Conservation (phyloP, 2,113 vertebrate species). For the Artemisiospiza belli region DNA sequence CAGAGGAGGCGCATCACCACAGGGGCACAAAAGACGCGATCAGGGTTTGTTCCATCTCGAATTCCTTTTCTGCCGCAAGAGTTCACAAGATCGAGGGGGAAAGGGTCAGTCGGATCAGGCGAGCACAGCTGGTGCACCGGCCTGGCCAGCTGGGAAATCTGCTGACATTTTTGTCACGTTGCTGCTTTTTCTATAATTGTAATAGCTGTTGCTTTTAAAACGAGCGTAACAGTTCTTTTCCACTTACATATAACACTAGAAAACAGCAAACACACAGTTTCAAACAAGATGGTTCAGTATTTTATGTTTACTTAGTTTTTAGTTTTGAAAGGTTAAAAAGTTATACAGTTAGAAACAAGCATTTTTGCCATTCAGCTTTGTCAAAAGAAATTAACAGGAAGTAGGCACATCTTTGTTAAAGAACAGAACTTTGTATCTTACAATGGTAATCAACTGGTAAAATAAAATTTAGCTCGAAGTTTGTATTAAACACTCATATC, state of each 20-base stretch:
- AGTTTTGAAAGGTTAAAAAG: constrained; percentile 54
- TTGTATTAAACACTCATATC: constrained; percentile 42
- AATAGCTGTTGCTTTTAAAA: background rate
- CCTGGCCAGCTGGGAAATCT: no score
- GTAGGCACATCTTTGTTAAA: constrained; percentile 66
- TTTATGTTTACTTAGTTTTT: constrained; percentile 46
- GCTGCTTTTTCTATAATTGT: background rate
- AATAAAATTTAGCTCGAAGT: constrained; percentile 49
- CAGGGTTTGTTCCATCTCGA: fast-evolving
- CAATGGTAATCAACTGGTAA: constrained; percentile 50
- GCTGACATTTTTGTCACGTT: fast-evolving
- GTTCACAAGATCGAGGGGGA: fast-evolving
- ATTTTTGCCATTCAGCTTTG: constrained; percentile 49
- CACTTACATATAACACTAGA: background rate
- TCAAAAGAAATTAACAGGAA: constrained; percentile 50
- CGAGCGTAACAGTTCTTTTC: background rate
- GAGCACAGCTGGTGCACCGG: fast-evolving
- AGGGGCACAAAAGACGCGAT: fast-evolving
- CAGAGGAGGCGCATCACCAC: fast-evolving
- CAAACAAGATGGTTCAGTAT: background rate
- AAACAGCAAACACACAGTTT: background rate
- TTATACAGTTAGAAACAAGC: constrained; percentile 50
- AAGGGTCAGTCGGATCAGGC: fast-evolving
- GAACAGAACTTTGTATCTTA: constrained; percentile 48
- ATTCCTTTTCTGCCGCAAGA: no score